These are phyloP conservation scores for Leptobrachium ailaonicum DNA, from an alignment of 2,113 vertebrate species.

Conservation along the genomic window DNA sequence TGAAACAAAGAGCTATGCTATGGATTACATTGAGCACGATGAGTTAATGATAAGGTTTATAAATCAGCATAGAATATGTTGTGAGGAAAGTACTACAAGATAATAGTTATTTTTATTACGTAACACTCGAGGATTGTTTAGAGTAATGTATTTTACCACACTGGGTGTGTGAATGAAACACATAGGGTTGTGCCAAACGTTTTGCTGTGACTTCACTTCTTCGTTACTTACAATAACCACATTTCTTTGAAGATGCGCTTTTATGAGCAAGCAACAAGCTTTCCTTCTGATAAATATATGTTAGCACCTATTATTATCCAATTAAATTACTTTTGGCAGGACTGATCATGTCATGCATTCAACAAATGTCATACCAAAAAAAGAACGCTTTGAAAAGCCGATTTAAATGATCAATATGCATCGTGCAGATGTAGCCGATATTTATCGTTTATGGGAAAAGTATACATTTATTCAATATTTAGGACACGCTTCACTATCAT, in stretches of 20 bases:
- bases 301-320: constrained; percentile 39
- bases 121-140: no score
- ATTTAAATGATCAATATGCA: background rate
- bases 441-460: no score
- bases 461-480: no score
- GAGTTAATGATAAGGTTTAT: no score
- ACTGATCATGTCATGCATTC: constrained; percentile 21
- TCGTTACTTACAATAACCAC: constrained; percentile 28
- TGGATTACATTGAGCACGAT: no score
- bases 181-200: constrained; percentile 14
- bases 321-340: constrained; percentile 30
- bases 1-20: no score
- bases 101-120: no score
- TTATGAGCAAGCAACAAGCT: constrained; percentile 19
- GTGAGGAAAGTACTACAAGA: background rate
- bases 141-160: no score
- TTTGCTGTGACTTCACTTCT: background rate
- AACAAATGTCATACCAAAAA: background rate
- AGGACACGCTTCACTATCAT: no score
- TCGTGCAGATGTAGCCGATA: no score
- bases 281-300: constrained; percentile 18
- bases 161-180: background rate
- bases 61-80: no score
- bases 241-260: constrained; percentile 39
- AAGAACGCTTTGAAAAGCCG: constrained; percentile 2